Evolutionary conservation across 30 jellyfish, hydroid and myxozoan genomes (phyloP).

Genomic region (Chironex yamaguchii): DNA sequence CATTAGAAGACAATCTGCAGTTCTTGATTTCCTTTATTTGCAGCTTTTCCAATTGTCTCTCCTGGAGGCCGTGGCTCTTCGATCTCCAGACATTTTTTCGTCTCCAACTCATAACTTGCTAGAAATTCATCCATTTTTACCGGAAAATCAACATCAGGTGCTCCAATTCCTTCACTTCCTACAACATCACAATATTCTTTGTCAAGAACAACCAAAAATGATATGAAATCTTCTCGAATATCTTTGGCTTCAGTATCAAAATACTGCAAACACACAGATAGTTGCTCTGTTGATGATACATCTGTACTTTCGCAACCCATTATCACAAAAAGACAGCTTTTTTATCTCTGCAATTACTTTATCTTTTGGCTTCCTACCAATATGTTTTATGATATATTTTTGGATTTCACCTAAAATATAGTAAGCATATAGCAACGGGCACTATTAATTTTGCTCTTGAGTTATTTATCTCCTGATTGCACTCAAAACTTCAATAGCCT

Average conservation of each 20-base stretch:
- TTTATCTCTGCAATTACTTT: constrained; percentile 12
- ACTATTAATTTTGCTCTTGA: background rate
- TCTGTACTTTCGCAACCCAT: constrained; percentile 23
- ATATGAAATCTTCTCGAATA: constrained; percentile 21
- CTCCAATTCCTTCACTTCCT: background rate
- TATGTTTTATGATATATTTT: constrained; percentile 9
- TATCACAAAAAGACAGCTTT: constrained; percentile 2
- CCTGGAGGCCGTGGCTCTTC: constrained; percentile 23
- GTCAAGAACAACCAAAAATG: constrained; percentile 4
- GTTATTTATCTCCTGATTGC: background rate
- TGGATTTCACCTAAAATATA: constrained; percentile 18
- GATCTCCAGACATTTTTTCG: constrained; percentile 12
- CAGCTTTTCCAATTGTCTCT: constrained; percentile 9
- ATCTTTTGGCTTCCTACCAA: constrained; percentile 7
- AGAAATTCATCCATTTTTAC: constrained; percentile 22
- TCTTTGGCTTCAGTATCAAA: background rate
- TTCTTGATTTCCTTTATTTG: background rate
- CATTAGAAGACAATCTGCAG: background rate
- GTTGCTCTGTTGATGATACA: constrained; percentile 1
- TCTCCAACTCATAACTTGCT: background rate
- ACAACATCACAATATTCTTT: constrained; percentile 16
- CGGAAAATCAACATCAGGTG: background rate
- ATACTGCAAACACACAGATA: background rate
- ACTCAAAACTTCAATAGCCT: background rate
- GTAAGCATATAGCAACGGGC: constrained; percentile 7